Conservation (phyloP, 2,113 vertebrate genomes). For the Terrapene triunguis region DNA sequence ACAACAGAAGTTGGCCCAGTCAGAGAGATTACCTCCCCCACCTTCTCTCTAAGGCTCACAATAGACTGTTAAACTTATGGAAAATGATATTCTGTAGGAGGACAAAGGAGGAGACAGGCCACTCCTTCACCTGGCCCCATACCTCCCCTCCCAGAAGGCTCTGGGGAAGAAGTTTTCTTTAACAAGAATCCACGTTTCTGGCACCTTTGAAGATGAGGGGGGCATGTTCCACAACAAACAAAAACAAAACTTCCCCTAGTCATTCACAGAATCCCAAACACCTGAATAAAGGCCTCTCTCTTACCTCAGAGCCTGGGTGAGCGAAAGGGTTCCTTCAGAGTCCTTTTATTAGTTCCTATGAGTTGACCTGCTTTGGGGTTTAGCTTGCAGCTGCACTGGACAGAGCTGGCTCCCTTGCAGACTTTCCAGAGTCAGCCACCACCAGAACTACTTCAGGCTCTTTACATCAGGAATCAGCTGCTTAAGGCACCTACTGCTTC, state of each 20-base stretch:
- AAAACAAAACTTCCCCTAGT: background rate
- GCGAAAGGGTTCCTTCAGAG: background rate
- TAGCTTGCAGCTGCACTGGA: background rate
- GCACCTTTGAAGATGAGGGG: background rate
- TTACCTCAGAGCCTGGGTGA: background rate
- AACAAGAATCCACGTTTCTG: background rate
- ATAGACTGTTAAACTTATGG: too few species aligned
- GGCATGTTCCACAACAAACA: background rate
- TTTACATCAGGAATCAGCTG: background rate
- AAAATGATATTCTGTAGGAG: too few species aligned
- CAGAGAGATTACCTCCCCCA: background rate
- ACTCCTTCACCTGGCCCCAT: too few species aligned
- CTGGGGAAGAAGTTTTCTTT: too few species aligned
- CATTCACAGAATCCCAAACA: background rate
- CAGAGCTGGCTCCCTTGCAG: too few species aligned
- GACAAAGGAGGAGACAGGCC: too few species aligned
- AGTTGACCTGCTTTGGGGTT: background rate
- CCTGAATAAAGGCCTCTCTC: background rate
- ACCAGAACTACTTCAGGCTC: background rate
- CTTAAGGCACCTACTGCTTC: background rate
- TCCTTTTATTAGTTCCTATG: background rate
- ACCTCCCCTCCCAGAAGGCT: background rate
- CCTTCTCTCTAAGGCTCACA: too few species aligned
- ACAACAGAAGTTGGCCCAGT: background rate
- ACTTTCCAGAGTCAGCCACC: background rate